phyloP scores from a whole-genome alignment of 1,140 invertebrate genomes.

The Euschistus heros region DNA sequence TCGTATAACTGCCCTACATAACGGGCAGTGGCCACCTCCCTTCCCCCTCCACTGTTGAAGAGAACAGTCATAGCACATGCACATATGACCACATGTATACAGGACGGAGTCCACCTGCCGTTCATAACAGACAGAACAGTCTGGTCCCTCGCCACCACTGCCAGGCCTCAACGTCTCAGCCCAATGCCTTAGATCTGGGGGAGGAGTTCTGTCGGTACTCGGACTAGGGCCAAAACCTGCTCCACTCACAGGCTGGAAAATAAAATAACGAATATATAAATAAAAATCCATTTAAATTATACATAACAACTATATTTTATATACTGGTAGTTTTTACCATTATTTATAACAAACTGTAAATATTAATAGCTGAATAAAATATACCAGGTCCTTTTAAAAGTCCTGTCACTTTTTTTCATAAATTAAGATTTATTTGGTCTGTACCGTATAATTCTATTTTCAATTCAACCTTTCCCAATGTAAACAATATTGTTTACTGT shows the following conservation, averaged over 20 bases:
- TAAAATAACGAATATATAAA: not conserved
- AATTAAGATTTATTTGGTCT: too few species aligned
- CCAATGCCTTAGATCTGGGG: not conserved
- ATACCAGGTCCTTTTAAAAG: too few species aligned
- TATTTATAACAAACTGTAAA: too few species aligned
- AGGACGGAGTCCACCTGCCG: constrained; percentile 83
- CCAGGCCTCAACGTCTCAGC: constrained; percentile 4
- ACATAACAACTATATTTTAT: too few species aligned
- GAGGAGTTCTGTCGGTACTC: not conserved
- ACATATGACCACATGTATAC: constrained; percentile 97
- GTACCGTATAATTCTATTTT: too few species aligned
- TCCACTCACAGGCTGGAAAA: constrained; percentile 16
- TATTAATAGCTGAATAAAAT: too few species aligned
- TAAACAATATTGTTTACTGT: too few species aligned
- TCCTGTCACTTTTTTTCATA: too few species aligned
- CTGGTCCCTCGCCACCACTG: constrained; percentile 32
- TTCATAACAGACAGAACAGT: constrained; percentile 93
- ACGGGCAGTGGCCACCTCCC: constrained; percentile 82
- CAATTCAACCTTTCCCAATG: too few species aligned
- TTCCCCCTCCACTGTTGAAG: constrained; percentile 81
- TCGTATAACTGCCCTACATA: constrained; percentile 82
- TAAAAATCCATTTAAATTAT: too few species aligned
- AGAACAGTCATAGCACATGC: constrained; percentile 96
- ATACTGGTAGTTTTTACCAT: too few species aligned
- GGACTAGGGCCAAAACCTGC: not conserved